phyloP scores from a whole-genome alignment of 2,888 invertebrate species.

The Nephrotoma flavescens region DNA sequence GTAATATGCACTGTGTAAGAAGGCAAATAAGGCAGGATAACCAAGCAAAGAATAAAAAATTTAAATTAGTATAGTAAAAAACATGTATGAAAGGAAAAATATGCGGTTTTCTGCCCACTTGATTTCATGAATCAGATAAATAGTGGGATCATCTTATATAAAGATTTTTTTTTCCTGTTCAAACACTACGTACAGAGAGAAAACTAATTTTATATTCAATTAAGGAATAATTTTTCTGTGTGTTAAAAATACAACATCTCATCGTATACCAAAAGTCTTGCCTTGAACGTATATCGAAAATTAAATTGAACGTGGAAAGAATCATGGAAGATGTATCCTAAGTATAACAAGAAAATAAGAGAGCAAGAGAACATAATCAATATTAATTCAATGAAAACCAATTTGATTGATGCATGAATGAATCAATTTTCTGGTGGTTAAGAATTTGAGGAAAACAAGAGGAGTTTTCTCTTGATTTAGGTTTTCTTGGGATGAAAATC shows the following conservation, averaged over 20 bases:
- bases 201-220: neutral
- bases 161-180: neutral
- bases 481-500: neutral
- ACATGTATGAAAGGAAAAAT: neutral
- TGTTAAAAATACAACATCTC: neutral
- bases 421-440: neutral
- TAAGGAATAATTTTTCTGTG: neutral
- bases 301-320: neutral
- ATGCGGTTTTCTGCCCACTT: neutral
- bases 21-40: neutral
- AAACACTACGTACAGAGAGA: neutral
- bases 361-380: neutral
- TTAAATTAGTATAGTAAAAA: neutral
- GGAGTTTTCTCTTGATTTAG: neutral
- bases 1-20: neutral
- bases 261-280: neutral
- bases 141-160: neutral
- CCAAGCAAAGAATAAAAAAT: neutral
- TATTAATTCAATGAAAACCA: neutral
- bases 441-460: neutral
- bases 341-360: neutral
- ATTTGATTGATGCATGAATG: neutral
- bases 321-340: neutral
- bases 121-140: neutral
- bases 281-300: neutral